Evolutionary conservation across 2,113 vertebrate genomes (phyloP).

Genomic region (Lycaon pictus): DNA sequence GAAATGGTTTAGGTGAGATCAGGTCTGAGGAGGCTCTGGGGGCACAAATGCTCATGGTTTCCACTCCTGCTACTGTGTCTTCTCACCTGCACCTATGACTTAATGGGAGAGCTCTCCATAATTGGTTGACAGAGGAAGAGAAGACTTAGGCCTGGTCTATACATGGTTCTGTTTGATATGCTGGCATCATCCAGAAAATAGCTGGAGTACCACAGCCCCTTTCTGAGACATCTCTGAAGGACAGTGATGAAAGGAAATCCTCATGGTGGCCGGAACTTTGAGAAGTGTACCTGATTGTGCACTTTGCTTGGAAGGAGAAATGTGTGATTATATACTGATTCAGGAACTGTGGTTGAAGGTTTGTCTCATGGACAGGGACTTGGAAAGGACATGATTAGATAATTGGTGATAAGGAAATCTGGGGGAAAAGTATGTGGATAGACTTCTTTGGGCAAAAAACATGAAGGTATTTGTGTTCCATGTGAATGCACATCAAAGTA

Average conservation of each 20-base stretch:
- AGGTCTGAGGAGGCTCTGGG: neutral
- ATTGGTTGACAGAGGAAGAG: neutral
- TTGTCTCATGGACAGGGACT: neutral
- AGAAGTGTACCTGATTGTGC: neutral
- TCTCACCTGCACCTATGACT: neutral
- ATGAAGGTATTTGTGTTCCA: neutral
- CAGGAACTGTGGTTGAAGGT: neutral
- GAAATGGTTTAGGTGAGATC: neutral
- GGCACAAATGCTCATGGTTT: neutral
- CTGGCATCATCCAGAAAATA: neutral
- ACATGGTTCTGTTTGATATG: neutral
- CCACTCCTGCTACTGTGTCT: neutral
- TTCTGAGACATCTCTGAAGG: neutral
- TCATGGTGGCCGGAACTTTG: neutral
- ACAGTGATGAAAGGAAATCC: neutral
- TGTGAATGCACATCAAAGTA: neutral
- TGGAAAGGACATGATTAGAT: neutral
- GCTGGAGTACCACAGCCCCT: neutral
- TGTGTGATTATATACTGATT: neutral
- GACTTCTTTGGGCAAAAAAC: neutral
- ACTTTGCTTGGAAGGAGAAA: neutral
- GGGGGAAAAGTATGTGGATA: neutral
- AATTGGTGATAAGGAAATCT: neutral
- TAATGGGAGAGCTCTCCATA: neutral
- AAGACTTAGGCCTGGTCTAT: neutral